Evolutionary conservation across 2,113 vertebrate genomes (phyloP).

Genomic region (Eolophus roseicapilla): DNA sequence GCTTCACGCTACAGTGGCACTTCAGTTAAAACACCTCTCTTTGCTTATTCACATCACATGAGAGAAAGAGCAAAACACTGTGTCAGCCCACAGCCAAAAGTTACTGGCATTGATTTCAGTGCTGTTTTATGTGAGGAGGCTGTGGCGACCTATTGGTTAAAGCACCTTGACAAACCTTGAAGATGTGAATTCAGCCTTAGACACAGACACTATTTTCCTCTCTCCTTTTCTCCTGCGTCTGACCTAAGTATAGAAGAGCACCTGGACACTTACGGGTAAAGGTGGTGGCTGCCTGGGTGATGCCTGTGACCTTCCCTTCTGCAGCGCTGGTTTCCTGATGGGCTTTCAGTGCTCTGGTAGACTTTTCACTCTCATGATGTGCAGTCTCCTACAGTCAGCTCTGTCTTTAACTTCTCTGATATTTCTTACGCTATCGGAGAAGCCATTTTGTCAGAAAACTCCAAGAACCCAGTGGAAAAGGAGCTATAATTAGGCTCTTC

Average conservation of each 20-base stretch:
- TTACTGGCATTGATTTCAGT: constrained; percentile 9
- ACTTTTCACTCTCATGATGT: neutral
- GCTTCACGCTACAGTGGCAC: neutral
- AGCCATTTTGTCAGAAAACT: neutral
- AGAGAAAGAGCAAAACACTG: neutral
- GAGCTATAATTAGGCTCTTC: neutral
- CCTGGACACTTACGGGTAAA: neutral
- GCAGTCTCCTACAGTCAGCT: neutral
- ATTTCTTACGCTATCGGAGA: neutral
- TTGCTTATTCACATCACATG: constrained; percentile 46
- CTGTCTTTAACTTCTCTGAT: neutral
- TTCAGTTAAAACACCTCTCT: constrained; percentile 38
- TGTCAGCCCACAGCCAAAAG: neutral
- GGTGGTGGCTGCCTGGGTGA: neutral
- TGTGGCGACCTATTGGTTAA: constrained; percentile 20
- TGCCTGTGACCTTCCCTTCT: neutral
- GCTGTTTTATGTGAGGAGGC: constrained; percentile 46
- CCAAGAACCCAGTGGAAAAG: neutral
- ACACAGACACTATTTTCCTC: neutral
- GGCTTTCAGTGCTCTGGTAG: neutral
- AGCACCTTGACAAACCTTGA: neutral
- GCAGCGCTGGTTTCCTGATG: neutral
- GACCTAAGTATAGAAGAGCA: neutral
- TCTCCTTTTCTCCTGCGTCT: neutral
- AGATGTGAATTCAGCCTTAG: constrained; percentile 6